phyloP scores from a whole-genome alignment of 1,140 invertebrate species.

The Alviniconcha marisindica region DNA sequence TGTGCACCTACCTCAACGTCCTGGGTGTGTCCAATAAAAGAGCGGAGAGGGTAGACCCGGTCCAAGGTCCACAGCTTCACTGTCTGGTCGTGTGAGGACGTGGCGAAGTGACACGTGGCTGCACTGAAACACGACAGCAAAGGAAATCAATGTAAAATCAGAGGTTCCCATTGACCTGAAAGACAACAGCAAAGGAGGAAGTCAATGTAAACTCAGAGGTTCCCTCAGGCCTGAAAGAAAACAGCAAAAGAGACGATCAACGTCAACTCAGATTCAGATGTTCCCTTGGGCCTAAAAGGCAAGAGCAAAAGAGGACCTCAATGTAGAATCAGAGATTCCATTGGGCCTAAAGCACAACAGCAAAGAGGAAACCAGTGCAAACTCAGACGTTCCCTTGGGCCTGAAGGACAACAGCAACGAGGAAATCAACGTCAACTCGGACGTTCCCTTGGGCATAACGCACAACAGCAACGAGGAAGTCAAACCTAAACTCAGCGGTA shows the following conservation, averaged over 20 bases:
- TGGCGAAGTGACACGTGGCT: slow-evolving; percentile 90
- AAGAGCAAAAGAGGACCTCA: too few relatives aligned
- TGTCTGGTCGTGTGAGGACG: slow-evolving; percentile 92
- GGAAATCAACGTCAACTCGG: too few relatives aligned
- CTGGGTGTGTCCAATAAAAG: slow-evolving; percentile 95
- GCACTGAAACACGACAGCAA: slow-evolving; percentile 46
- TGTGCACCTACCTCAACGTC: slow-evolving; percentile 83
- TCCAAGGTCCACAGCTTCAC: slow-evolving; percentile 97
- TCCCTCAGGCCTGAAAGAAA: background rate
- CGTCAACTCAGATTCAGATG: too few relatives aligned
- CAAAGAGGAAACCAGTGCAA: too few relatives aligned
- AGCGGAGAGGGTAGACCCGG: slow-evolving; percentile 91
- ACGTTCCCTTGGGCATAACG: too few relatives aligned
- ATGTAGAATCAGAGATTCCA: too few relatives aligned
- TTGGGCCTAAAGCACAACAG: too few relatives aligned
- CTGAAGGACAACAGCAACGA: too few relatives aligned
- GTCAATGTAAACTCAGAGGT: background rate
- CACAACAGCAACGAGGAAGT: too few relatives aligned
- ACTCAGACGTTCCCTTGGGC: too few relatives aligned
- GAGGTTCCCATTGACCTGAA: background rate
- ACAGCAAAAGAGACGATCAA: background rate
- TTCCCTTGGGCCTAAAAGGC: too few relatives aligned
- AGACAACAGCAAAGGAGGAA: background rate
- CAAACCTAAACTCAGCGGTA: too few relatives aligned
- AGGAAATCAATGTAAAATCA: slow-evolving; percentile 19